Base-by-base conservation (phyloP, 2,113 vertebrate genomes). In the Platysteira castanea region DNA sequence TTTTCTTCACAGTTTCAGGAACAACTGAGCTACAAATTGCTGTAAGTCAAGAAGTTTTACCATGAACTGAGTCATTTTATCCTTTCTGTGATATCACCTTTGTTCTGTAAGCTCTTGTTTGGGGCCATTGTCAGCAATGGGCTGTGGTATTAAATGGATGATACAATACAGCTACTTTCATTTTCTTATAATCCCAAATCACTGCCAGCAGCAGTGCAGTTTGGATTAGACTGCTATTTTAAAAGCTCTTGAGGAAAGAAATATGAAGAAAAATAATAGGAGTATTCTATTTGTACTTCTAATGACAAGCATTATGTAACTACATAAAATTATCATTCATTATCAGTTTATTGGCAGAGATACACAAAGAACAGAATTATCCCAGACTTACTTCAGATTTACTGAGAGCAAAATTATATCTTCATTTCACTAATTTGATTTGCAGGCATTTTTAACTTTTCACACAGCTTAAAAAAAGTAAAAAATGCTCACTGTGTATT, bases 311-410 rank as follows among this genome's bases (percentile, higher is more conserved):
- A 56, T 88, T 88, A 67, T 33, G 17, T 77, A 92, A 81, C 75
- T 89, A 84, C 54, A 52, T 67, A 54, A 65, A 93, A 88, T 83
- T 89, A 80, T 94, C n/a, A 90, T 63, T 90, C 39, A 35, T 90
- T 89, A 84, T 89, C 86, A 56, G 30, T 78, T 89, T 83, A 63
- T 60, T 90, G 84, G 41, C 49, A 97, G 77, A 86, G 57, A 35
- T 84, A 84, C n/a, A 94, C 22, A 86, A 94, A 75, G 41, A 88
- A 57, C 9, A 75, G 75, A 88, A 70, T 93, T 84, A 89, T 81
- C 49, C 31, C 39, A 78, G 78, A 41, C 3, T 87, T 74, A 52
- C 14, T 86, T 63, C 33, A 63, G 42, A 59, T 87, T 86, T 90
- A 84, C 26, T 81, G 44, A 53, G 26, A 80, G 6, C 6, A 68